Evolutionary conservation across 2,797 vertebrate genomes (phyloP).

Genomic region (Meda fulgida): DNA sequence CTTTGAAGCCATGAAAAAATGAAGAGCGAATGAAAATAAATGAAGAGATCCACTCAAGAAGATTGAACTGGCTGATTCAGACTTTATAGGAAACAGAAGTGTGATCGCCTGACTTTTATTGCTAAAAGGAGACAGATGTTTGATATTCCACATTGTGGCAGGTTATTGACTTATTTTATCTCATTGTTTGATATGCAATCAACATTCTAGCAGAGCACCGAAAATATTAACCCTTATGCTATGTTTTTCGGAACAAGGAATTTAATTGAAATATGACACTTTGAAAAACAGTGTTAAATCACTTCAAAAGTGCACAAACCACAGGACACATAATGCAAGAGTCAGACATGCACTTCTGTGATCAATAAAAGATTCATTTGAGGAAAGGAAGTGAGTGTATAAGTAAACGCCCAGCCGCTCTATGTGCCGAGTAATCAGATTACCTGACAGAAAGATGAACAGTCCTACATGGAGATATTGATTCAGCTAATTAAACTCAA

Average conservation of each 20-base stretch:
- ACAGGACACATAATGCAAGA: slow-evolving; percentile 43
- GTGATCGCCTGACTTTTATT: slow-evolving; percentile 3
- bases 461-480: slow-evolving; percentile 61
- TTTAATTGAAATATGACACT: slow-evolving; percentile 19
- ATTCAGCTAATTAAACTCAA: slow-evolving; percentile 71
- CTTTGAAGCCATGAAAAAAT: slow-evolving; percentile 66
- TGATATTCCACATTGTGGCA: slow-evolving; percentile 7
- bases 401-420: slow-evolving; percentile 25
- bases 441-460: slow-evolving; percentile 72
- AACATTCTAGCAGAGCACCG: slow-evolving; percentile 2
- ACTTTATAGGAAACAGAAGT: slow-evolving; percentile 33
- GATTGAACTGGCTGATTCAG: slow-evolving; percentile 52
- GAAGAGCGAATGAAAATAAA: slow-evolving; percentile 65
- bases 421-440: slow-evolving; percentile 51
- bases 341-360: slow-evolving; percentile 39
- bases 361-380: slow-evolving; percentile 67
- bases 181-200: slow-evolving; percentile 21
- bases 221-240: background rate
- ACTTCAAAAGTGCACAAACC: slow-evolving; percentile 29
- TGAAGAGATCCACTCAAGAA: slow-evolving; percentile 57
- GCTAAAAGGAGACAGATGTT: slow-evolving; percentile 6
- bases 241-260: background rate
- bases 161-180: slow-evolving; percentile 16
- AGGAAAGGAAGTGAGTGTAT: slow-evolving; percentile 43
- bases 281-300: slow-evolving; percentile 9